phyloP scores from a whole-genome alignment of 2,888 invertebrate species.

The Sinodicranocentrus sp. region DNA sequence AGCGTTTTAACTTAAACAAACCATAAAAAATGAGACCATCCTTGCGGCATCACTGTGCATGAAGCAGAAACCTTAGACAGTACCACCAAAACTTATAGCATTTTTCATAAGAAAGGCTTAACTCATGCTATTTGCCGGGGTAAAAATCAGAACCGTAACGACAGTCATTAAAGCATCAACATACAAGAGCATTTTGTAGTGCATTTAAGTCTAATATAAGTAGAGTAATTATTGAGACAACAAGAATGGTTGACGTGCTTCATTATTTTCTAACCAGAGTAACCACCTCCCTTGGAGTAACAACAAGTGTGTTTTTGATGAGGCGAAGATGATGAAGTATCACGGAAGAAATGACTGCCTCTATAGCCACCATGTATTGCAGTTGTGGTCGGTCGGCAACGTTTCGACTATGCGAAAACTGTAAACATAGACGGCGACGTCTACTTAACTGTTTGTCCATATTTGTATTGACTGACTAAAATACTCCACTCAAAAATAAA shows the following conservation, averaged over 20 bases:
- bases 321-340: not conserved
- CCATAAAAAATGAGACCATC: conserved; percentile 53
- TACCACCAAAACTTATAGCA: not conserved
- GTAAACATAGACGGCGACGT: no score
- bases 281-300: not conserved
- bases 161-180: conserved; percentile 12
- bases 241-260: conserved; percentile 31
- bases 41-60: not conserved
- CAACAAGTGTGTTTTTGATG: not conserved
- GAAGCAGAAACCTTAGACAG: not conserved
- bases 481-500: no score
- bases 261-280: conserved; percentile 33
- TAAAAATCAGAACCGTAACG: conserved; percentile 39
- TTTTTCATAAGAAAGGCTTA: conserved; percentile 4
- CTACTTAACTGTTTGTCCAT: no score
- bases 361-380: no score
- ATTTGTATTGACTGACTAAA: no score
- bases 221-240: conserved; percentile 27
- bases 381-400: no score
- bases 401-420: no score
- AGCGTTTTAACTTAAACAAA: conserved; percentile 37
- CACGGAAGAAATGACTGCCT: not conserved
- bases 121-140: not conserved
- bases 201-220: not conserved
- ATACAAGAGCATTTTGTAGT: conserved; percentile 3